phyloP scores from a whole-genome alignment of 1,140 invertebrate genomes.

The Protaetia brevitarsis region DNA sequence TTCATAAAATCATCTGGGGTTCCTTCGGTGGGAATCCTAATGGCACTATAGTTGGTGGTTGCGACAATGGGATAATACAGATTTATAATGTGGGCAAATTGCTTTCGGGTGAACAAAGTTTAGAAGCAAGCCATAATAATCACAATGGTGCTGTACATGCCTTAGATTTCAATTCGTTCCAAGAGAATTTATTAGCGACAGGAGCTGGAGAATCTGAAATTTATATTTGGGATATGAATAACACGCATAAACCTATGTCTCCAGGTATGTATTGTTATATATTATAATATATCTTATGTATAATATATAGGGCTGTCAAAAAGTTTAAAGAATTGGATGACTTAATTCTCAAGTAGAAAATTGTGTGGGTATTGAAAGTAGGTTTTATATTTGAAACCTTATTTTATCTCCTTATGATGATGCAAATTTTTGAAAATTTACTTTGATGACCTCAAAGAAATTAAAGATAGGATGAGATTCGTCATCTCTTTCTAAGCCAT shows the following conservation, averaged over 20 bases:
- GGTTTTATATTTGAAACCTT: no score
- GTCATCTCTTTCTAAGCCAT: no score
- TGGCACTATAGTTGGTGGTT: slow-evolving; percentile 84
- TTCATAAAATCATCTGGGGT: slow-evolving; percentile 91
- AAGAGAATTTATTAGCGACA: slow-evolving; percentile 84
- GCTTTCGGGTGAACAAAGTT: slow-evolving; percentile 65
- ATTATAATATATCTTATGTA: neutral
- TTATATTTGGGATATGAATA: slow-evolving; percentile 95
- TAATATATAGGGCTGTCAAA: neutral
- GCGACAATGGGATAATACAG: slow-evolving; percentile 81
- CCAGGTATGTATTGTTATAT: slow-evolving; percentile 59
- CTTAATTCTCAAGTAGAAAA: no score
- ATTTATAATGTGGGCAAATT: slow-evolving; percentile 80
- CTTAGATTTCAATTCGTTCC: slow-evolving; percentile 89
- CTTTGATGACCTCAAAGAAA: no score
- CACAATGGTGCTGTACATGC: slow-evolving; percentile 83
- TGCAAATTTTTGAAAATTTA: no score
- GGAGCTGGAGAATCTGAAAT: slow-evolving; percentile 92
- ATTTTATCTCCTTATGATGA: no score
- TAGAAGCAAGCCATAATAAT: slow-evolving; percentile 72
- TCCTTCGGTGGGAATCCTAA: slow-evolving; percentile 56
- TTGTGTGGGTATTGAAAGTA: no score
- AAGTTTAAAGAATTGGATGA: no score
- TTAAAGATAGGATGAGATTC: no score
- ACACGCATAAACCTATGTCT: slow-evolving; percentile 83